These are phyloP conservation scores for Epizoanthus fatuus DNA, from an alignment of 92 coral and sea anemone species.

Conservation along the genomic window DNA sequence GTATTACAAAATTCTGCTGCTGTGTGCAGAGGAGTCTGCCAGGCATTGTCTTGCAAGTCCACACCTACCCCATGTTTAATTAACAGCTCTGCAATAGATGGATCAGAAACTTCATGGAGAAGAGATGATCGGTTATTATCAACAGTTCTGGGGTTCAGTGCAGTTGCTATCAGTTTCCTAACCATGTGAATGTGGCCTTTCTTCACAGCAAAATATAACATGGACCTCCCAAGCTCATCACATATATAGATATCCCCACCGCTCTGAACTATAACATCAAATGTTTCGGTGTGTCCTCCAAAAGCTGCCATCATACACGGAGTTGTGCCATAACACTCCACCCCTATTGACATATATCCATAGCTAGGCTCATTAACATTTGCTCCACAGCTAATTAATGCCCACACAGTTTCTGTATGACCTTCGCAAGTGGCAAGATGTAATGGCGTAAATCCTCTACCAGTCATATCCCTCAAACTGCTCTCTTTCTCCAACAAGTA, in stretches of 20 bases:
- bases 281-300: slow-evolving; percentile 1
- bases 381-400: slow-evolving; percentile 33
- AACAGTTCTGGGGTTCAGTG: background rate
- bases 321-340: slow-evolving; percentile 34
- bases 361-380: slow-evolving; percentile 31
- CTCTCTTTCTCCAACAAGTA: slow-evolving; percentile 34
- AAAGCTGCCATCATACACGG: slow-evolving; percentile 53
- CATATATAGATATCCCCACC: slow-evolving; percentile 21
- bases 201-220: slow-evolving; percentile 9
- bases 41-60: background rate
- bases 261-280: slow-evolving; percentile 1
- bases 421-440: slow-evolving; percentile 38
- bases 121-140: slow-evolving; percentile 11
- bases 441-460: slow-evolving; percentile 33
- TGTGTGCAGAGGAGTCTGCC: slow-evolving; percentile 35
- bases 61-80: slow-evolving; percentile 12
- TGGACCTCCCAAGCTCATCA: slow-evolving; percentile 38
- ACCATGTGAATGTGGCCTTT: slow-evolving; percentile 23
- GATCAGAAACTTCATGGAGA: slow-evolving; percentile 26
- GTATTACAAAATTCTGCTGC: slow-evolving; percentile 31
- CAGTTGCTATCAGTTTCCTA: background rate
- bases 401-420: slow-evolving; percentile 23
- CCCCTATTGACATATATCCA: slow-evolving; percentile 34
- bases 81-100: slow-evolving; percentile 15
- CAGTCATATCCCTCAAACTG: slow-evolving; percentile 22